phyloP scores from a whole-genome alignment of 2,888 invertebrate genomes.

The Argynnis bischoffii region DNA sequence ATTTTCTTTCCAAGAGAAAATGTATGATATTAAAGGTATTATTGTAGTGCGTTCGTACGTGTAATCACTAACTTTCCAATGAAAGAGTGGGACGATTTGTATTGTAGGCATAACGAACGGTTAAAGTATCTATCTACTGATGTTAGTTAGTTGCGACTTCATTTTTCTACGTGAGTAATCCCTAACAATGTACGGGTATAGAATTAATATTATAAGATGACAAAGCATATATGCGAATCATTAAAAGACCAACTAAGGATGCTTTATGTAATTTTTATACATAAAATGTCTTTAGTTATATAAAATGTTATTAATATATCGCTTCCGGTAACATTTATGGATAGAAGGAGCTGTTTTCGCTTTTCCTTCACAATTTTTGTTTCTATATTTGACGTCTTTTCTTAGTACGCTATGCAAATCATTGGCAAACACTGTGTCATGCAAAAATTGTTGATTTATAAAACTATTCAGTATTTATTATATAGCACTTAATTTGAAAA shows the following conservation, averaged over 20 bases:
- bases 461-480: no score
- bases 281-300: no score
- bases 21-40: slow-evolving; percentile 56
- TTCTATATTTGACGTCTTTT: no score
- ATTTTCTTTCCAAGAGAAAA: slow-evolving; percentile 20
- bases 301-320: no score
- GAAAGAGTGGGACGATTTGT: slow-evolving; percentile 32
- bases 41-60: slow-evolving; percentile 60
- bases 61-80: slow-evolving; percentile 67
- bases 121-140: slow-evolving; percentile 10
- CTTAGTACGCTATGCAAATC: no score
- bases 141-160: slow-evolving; percentile 5
- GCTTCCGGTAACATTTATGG: no score
- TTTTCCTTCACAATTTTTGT: no score
- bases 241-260: no score
- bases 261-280: no score
- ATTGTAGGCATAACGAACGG: slow-evolving; percentile 23
- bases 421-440: no score
- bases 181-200: background rate
- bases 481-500: background rate
- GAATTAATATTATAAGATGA: background rate
- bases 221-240: background rate
- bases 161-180: slow-evolving; percentile 14
- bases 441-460: no score
- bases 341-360: no score